Base-by-base conservation (phyloP, 2,113 vertebrate species). In the Gasterosteus aculeatus region DNA sequence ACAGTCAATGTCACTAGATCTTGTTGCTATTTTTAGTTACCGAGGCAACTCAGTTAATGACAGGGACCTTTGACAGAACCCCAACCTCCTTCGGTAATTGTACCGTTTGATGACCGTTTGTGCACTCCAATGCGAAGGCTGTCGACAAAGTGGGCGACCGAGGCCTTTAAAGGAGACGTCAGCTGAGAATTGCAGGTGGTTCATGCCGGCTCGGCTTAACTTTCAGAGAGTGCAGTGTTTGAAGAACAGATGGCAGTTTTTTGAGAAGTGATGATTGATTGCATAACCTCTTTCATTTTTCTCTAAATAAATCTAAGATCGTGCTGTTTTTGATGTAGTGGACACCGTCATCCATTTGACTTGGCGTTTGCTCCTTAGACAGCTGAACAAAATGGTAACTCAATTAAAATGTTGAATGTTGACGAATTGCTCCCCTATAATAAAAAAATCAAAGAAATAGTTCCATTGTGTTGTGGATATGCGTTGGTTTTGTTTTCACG, bases 41-140 rank as follows among this genome's bases (percentile, higher is more conserved):
- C 88, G 53, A 65, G 87, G 87, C 78, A 87, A 89, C 89, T 56
- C n/a, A 9, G 60, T 83, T 89, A 89, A 89, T 89, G 85, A 85
- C 80, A 73, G 72, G 68, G 74, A 69, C 64, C 66, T 61, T 38
- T 78, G 74, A 75, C 82, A 81, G 69, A 57, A 39, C n/a, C 22
- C 31, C 64, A 6, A 19, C 7, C 19, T 1, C 12, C n/a, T 0
- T 33, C 59, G 39, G 58, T 86, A 79, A 86, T 85, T 79, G 77
- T 76, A 61, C 72, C 81, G 82, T 84, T 63, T 84, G 85, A 82
- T 81, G 78, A 87, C 76, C 70, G 42, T 84, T 85, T 86, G 67
- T 87, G 83, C 70, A 64, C 75, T 88, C 68, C 82, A 81, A 80
- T 77, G 72, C 11, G 77, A 90, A 80, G 82, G 84, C 86, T 79